Conservation (phyloP, 2,797 vertebrate genomes). For the Phrynocephalus forsythii region DNA sequence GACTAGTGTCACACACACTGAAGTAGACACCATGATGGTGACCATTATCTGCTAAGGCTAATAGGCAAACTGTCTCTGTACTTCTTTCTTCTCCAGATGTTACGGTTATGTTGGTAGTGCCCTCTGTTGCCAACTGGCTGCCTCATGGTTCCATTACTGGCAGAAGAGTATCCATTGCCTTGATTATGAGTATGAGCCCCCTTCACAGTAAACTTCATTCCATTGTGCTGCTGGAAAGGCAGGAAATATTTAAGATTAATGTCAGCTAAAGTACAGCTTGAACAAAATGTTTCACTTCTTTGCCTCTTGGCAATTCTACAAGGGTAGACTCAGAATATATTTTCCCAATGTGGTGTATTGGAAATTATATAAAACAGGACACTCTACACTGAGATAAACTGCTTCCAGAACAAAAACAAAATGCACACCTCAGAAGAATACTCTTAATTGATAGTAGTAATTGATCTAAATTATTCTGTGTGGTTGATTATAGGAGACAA, state of each 20-base stretch:
- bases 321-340: not conserved
- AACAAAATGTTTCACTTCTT: not conserved
- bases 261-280: slow-evolving; percentile 20
- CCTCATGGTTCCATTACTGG: slow-evolving; percentile 75
- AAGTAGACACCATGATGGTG: slow-evolving; percentile 61
- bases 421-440: too few relatives aligned
- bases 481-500: not conserved
- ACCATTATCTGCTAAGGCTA: slow-evolving; percentile 88
- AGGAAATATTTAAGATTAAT: slow-evolving; percentile 31
- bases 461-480: not conserved
- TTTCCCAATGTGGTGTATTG: too few relatives aligned
- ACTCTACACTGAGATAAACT: not conserved
- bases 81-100: slow-evolving; percentile 88
- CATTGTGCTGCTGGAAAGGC: slow-evolving; percentile 82
- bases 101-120: slow-evolving; percentile 89
- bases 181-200: slow-evolving; percentile 85
- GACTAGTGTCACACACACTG: slow-evolving; percentile 59
- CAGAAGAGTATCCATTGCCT: slow-evolving; percentile 77
- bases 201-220: slow-evolving; percentile 91
- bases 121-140: slow-evolving; percentile 82
- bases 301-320: slow-evolving; percentile 10
- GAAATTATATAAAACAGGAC: not conserved
- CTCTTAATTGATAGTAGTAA: too few relatives aligned
- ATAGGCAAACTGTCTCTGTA: slow-evolving; percentile 89
- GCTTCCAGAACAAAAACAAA: too few relatives aligned